Conservation (phyloP, 2,797 vertebrate genomes). For the Myotis daubentonii region DNA sequence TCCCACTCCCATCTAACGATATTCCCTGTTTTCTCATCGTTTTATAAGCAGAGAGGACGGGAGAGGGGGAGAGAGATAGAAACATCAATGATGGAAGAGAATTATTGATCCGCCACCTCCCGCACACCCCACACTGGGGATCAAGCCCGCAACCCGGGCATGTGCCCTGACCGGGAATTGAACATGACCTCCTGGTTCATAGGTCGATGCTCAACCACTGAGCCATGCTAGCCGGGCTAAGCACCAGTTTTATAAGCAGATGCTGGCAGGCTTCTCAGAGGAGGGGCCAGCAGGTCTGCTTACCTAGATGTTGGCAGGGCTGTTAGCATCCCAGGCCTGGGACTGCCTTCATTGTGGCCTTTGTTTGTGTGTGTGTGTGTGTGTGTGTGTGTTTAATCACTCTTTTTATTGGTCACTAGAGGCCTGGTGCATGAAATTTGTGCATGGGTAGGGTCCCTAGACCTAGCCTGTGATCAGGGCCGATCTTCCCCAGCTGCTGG, state of each 20-base stretch:
- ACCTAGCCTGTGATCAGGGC: too few species aligned
- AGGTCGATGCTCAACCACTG: neutral
- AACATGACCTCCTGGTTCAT: neutral
- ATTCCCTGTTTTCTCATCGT: neutral
- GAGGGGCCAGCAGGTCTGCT: neutral
- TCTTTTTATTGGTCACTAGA: neutral
- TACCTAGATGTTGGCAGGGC: neutral
- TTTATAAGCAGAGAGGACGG: neutral
- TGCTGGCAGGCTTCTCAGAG: neutral
- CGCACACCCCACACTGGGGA: neutral
- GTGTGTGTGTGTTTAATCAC: neutral
- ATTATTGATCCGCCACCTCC: neutral
- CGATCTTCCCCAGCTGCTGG: too few species aligned
- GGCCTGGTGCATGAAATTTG: too few species aligned
- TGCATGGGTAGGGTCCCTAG: too few species aligned
- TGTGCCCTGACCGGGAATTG: neutral
- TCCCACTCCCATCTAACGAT: rapidly evolving
- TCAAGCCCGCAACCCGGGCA: neutral
- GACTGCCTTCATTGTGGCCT: neutral
- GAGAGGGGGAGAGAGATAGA: neutral
- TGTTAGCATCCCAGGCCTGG: neutral
- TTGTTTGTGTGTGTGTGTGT: too few species aligned
- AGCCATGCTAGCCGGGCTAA: neutral
- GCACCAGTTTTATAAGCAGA: neutral
- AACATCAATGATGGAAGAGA: neutral